Base-by-base conservation (phyloP, 2,797 vertebrate species). In the Galagoides demidoff region DNA sequence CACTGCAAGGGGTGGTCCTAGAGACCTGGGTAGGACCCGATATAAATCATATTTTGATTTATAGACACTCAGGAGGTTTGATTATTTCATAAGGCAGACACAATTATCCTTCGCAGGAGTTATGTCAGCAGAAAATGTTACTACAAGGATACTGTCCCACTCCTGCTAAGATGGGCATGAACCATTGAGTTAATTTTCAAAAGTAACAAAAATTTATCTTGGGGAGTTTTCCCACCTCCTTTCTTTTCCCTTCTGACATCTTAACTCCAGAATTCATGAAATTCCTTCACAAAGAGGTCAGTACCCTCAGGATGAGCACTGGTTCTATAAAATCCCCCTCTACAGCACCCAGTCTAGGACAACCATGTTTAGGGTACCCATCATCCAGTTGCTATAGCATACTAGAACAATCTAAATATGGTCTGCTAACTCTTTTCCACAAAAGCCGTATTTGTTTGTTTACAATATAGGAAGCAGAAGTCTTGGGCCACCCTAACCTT, bases 241-340 rank as follows among this genome's bases (percentile, higher is more conserved):
- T 59, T n/a, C 63, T 29, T 70, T 55, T 14, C 13, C 49, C 23
- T 88, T 89, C 9, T 59, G 19, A 82, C 7, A 90, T 25, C 55
- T 83, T 61, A 81, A 31, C 29, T 88, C 78, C 52, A 68, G 14
- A 90, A 94, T 61, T 88, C n/a, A 77, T 29, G 55, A 92, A 85
- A 90, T 25, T 6, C 43, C 27, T 61, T 87, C 89, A 57, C 45
- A 90, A 82, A 83, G 84, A n/a, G 6, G 7, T 61, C 13, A 71
- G 68, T 45, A 22, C 29, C 20, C 39, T 70, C 19, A 31, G 45
- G 57, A 78, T 63, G 17, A 52, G 9, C 49, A 85, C 2, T 70
- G 29, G 68, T 22, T 57, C 70, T 64, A 84, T 66, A 63, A 76
- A 85, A 70, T 59, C 49, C 92, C 11, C 13, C 7, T 88, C 20